These are phyloP conservation scores for Gobio gobio DNA, from an alignment of 2,113 vertebrate genomes.

Conservation along the genomic window DNA sequence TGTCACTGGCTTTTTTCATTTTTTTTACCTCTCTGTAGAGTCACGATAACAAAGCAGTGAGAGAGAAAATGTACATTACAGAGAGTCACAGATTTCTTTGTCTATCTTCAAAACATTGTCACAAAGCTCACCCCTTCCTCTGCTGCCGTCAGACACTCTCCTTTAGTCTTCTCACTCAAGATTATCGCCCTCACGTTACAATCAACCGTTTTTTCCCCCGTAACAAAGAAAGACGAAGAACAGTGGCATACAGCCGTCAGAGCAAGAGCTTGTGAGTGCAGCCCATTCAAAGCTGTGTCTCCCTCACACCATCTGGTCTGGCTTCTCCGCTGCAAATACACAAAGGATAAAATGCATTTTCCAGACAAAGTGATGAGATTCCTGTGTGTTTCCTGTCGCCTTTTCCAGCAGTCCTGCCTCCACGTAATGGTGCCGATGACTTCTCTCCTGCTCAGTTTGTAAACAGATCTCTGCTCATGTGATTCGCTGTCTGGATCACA, in stretches of 20 bases:
- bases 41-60: constrained; percentile 21
- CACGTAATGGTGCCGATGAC: constrained; percentile 57
- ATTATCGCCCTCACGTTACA: constrained; percentile 54
- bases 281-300: constrained; percentile 58
- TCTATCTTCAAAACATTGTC: constrained; percentile 63
- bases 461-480: constrained; percentile 81
- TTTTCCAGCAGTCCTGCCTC: constrained; percentile 55
- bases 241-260: constrained; percentile 61
- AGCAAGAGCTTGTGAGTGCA: constrained; percentile 43
- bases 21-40: background rate
- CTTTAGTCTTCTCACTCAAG: constrained; percentile 26
- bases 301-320: constrained; percentile 56
- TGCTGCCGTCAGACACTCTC: constrained; percentile 37
- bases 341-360: constrained; percentile 31
- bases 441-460: constrained; percentile 71
- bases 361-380: constrained; percentile 20
- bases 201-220: constrained; percentile 60
- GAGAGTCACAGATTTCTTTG: constrained; percentile 19
- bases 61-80: background rate
- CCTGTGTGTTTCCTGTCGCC: constrained; percentile 21
- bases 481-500: constrained; percentile 75
- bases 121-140: constrained; percentile 53
- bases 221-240: constrained; percentile 66
- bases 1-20: constrained; percentile 22
- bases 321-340: constrained; percentile 14